phyloP scores from a whole-genome alignment of 2,888 invertebrate species.

The Chrysolina haemoptera region DNA sequence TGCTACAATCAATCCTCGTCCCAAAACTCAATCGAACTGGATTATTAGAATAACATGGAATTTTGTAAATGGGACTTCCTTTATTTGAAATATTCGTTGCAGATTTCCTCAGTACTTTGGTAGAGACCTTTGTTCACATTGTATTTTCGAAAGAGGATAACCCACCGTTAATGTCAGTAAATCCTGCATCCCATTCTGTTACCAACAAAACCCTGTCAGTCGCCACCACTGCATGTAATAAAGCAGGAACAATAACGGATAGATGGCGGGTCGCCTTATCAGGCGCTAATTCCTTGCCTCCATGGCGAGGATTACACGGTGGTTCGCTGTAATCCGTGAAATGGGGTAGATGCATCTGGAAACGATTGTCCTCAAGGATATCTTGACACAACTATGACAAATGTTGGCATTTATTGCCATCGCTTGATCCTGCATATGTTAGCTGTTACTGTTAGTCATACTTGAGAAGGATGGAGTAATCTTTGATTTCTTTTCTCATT shows the following conservation, averaged over 20 bases:
- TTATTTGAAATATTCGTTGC: too few species aligned
- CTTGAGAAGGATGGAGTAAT: background rate
- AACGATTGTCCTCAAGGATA: slow-evolving; percentile 31
- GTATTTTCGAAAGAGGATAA: too few species aligned
- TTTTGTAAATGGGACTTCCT: too few species aligned
- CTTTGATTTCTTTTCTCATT: background rate
- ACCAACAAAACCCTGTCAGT: background rate
- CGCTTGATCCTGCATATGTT: background rate
- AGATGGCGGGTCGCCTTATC: slow-evolving; percentile 56
- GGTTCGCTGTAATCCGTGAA: slow-evolving; percentile 58
- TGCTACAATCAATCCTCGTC: too few species aligned
- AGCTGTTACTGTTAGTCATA: background rate
- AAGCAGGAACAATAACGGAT: slow-evolving; percentile 43
- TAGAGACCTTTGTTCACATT: too few species aligned
- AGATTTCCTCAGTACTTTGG: too few species aligned
- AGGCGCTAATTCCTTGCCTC: slow-evolving; percentile 60
- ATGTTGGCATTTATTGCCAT: slow-evolving; percentile 36
- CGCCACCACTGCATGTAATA: slow-evolving; percentile 35
- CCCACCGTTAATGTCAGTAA: too few species aligned
- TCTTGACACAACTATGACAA: slow-evolving; percentile 42
- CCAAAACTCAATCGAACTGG: too few species aligned
- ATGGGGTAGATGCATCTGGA: slow-evolving; percentile 41
- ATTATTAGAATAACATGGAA: too few species aligned
- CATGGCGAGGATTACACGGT: slow-evolving; percentile 62
- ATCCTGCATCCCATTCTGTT: too few species aligned